phyloP scores from a whole-genome alignment of 1,140 invertebrate genomes.

The Rhopalosiphum maidis region DNA sequence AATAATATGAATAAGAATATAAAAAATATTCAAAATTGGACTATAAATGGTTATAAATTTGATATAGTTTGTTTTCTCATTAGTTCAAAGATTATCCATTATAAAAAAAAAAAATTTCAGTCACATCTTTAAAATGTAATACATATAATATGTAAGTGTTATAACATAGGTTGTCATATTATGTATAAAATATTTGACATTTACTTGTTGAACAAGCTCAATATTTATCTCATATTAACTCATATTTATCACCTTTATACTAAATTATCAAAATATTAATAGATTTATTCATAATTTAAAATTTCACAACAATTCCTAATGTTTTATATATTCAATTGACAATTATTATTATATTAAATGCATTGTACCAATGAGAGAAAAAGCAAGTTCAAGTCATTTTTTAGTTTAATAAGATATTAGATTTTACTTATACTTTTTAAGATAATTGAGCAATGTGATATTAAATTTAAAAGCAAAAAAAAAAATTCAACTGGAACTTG shows the following conservation, averaged over 20 bases:
- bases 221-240: too few species aligned
- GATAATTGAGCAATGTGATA: not conserved
- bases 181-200: not conserved
- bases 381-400: not conserved
- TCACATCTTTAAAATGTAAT: not conserved
- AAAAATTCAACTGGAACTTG: not conserved
- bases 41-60: slow-evolving; percentile 28
- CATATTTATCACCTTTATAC: not conserved
- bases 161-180: not conserved
- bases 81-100: not conserved
- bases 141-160: not conserved
- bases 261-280: not conserved
- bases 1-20: not conserved
- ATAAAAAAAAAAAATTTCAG: not conserved
- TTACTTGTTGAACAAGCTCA: not conserved
- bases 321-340: not conserved
- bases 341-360: not conserved
- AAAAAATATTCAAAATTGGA: slow-evolving; percentile 13
- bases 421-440: not conserved
- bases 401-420: not conserved
- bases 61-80: not conserved
- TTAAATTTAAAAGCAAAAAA: not conserved
- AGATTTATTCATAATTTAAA: not conserved
- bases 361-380: not conserved
- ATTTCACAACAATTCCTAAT: not conserved